A percentile compares a stretch with the other conserved stretches of the same genome.
phyloP scores from a whole-genome alignment of 1,140 invertebrate species.

The Tetramorium alpestre region DNA sequence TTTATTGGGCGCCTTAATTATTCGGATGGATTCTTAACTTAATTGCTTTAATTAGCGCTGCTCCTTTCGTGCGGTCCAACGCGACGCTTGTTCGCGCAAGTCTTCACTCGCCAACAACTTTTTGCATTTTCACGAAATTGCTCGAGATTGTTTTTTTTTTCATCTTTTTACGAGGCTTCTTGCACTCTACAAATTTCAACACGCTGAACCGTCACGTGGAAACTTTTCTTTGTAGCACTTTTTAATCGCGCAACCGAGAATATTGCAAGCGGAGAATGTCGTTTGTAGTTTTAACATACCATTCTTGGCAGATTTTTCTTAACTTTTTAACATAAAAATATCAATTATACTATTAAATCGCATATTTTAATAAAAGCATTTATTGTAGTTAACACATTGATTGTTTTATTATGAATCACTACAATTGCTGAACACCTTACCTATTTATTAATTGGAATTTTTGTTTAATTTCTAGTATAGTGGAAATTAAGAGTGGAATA shows the following conservation, averaged over 20 bases:
- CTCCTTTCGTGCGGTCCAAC: slow-evolving; percentile 62
- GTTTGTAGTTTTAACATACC: slow-evolving; percentile 10
- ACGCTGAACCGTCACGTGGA: slow-evolving; percentile 11
- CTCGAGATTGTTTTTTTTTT: slow-evolving; percentile 29
- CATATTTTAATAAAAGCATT: not conserved
- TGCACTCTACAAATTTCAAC: slow-evolving; percentile 40
- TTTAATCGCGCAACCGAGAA: slow-evolving; percentile 33
- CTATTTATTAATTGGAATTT: not conserved
- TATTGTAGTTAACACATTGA: not conserved
- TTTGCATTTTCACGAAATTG: slow-evolving; percentile 26
- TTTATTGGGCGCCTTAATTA: slow-evolving; percentile 71
- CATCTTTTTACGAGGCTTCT: slow-evolving; percentile 38
- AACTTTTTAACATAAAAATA: slow-evolving; percentile 12
- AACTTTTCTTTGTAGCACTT: slow-evolving; percentile 53
- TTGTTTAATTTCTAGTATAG: not conserved
- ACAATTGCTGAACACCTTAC: not conserved
- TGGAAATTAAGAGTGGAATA: not conserved
- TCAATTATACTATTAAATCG: slow-evolving; percentile 11
- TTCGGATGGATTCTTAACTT: slow-evolving; percentile 76
- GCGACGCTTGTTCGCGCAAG: slow-evolving; percentile 1
- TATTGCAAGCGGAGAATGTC: slow-evolving; percentile 39
- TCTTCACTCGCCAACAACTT: slow-evolving; percentile 34
- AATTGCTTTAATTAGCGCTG: slow-evolving; percentile 72
- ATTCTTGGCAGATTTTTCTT: slow-evolving; percentile 16
- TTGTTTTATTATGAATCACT: not conserved